Base-by-base conservation (phyloP, 2,888 invertebrate genomes). In the Spodoptera picta region DNA sequence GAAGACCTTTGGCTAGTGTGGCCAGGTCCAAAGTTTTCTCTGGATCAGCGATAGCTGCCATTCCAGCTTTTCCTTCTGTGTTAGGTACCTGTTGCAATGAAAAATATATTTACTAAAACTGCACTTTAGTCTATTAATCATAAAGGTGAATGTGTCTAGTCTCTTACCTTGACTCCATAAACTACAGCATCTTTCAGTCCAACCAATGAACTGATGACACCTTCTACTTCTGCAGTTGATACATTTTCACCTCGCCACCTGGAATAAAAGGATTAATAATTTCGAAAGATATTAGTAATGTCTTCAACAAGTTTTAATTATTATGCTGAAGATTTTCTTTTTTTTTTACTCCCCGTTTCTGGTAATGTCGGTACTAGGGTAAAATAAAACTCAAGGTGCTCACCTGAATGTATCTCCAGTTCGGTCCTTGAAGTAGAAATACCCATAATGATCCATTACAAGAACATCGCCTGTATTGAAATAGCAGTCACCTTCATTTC, bases 201-300 rank as follows among this genome's bases (percentile, higher is more conserved):
- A 24, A 97, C 93, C 36, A 97, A 94, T 66, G 97, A 97, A 80
- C 97, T 98, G 59, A 99, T 96, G 0, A 98, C 96, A 1, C 97
- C 97, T 91, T 99, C 99, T 3, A 99, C 98, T 95, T 99, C 99
- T 3, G 97, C 97, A 0, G 99, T 99, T 0, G 99, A 98, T 0
- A 99, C 99, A 86, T 99, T 99, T 91, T 99, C 99, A 46, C 99
- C 99, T 68, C 98, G 97, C 98, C 98, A 99, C 72, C 97, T 96
- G 75, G 1, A 70, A 80, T 6, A 36, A 2, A 66, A 31, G 19
- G 2, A 11, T 44, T 1, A 11, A 45, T 44, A 14, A n/a, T 41
- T 36, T 19, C 3, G 12, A n/a, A 3, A 14, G 10, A 11, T 5
- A 14, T 14, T 0, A 14, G n/a, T 4, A 19, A 14, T 7, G 0